phyloP scores from a whole-genome alignment of 2,113 vertebrate species.

The Psephotus haematonotus region DNA sequence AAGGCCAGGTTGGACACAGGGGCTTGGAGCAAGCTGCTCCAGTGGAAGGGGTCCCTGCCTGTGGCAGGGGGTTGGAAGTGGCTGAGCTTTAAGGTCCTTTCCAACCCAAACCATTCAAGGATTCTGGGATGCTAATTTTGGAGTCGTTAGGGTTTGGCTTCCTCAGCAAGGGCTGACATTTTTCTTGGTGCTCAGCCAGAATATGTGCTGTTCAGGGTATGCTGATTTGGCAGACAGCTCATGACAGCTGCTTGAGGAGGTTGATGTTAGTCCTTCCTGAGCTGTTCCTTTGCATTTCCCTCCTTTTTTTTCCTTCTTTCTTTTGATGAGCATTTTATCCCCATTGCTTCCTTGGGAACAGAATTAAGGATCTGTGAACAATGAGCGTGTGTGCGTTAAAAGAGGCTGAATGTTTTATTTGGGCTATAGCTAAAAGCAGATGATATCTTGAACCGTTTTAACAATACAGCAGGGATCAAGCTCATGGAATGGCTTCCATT shows the following conservation, averaged over 20 bases:
- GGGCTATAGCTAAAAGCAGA: background rate
- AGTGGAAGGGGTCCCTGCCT: background rate
- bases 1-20: no score
- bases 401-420: background rate
- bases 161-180: conserved; percentile 18
- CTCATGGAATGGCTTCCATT: background rate
- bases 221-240: conserved; percentile 35
- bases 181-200: conserved; percentile 32
- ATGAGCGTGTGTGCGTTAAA: background rate
- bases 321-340: background rate
- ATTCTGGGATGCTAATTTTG: background rate
- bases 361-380: conserved; percentile 12
- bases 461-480: background rate
- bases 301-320: background rate
- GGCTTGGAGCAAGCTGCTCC: background rate
- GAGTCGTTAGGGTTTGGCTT: background rate
- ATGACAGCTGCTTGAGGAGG: conserved; percentile 58
- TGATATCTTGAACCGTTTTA: background rate
- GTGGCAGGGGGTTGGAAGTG: rapidly evolving
- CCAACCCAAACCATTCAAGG: background rate
- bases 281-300: background rate
- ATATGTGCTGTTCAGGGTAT: background rate
- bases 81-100: background rate
- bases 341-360: background rate
- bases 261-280: background rate